A percentile compares a stretch with the other conserved stretches of the same genome.
These are phyloP conservation scores for Heptascelio sp. DNA, from an alignment of 2,888 invertebrate genomes.

Conservation along the genomic window DNA sequence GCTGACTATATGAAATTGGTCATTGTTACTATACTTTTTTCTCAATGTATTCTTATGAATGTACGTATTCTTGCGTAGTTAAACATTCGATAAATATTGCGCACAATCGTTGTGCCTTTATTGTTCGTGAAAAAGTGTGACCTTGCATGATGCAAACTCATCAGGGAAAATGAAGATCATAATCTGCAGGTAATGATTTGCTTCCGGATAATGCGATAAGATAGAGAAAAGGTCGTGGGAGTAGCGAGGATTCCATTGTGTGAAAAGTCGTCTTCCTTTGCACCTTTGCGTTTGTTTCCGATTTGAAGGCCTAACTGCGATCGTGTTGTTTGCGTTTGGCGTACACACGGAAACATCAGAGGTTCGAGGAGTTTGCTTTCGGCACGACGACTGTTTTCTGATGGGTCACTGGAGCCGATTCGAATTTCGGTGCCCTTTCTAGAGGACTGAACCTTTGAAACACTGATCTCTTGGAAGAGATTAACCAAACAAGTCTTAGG, in stretches of 20 bases:
- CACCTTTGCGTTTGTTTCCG: conserved; percentile 44
- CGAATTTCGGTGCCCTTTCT: conserved; percentile 28
- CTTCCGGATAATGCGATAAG: conserved; percentile 62
- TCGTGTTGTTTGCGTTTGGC: conserved; percentile 75
- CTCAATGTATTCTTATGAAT: too few relatives aligned
- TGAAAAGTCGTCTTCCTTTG: not conserved
- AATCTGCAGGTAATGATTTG: conserved; percentile 63
- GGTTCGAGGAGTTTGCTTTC: conserved; percentile 73
- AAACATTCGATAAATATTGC: conserved; percentile 22
- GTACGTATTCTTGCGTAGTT: not conserved
- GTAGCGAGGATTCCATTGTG: conserved; percentile 37
- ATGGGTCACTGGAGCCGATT: conserved; percentile 24
- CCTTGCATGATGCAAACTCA: conserved; percentile 57
- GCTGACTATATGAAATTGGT: too few relatives aligned
- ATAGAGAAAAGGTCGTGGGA: conserved; percentile 53
- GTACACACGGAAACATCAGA: conserved; percentile 78
- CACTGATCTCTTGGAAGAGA: conserved; percentile 65
- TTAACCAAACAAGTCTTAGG: conserved; percentile 55
- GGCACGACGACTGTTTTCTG: conserved; percentile 67
- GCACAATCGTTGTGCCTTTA: conserved; percentile 32
- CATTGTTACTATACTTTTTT: too few relatives aligned
- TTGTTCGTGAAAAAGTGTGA: conserved; percentile 49
- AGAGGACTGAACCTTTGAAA: conserved; percentile 24
- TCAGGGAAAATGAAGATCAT: conserved; percentile 62
- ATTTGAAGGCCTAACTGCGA: conserved; percentile 7